Base-by-base conservation (phyloP, 2,888 invertebrate genomes). In the Spilosoma lubricipeda region DNA sequence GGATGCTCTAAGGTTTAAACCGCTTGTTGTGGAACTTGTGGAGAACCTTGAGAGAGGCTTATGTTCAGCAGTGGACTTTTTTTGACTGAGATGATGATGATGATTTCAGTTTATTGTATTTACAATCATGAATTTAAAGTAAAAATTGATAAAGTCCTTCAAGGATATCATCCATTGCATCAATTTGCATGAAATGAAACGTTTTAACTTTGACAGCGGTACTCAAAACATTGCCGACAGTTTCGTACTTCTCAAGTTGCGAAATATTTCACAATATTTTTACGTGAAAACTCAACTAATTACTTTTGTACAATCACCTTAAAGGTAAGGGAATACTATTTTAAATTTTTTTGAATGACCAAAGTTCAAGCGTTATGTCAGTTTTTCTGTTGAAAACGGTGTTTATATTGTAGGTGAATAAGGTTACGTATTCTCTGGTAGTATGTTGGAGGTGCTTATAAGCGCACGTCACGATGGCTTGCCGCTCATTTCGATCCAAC, bases 391-490 rank as follows among this genome's bases (percentile, higher is more conserved):
- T 70, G 74, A 80, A 74, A 79, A 76, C 77, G 69, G 83, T 88
- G 87, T 88, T 86, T 83, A 86, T 73, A 73, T 84, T 85, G 74
- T 85, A 87, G 88, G 87, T 90, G 90, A 89, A 77, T 86, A 88
- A 86, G 88, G 86, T 83, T 83, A 80, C 80, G 75, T 85, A 83
- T 76, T 82, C 83, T 82, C 87, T 79, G 86, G 91, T 88, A 89
- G 92, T 93, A 94, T 93, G 92, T 88, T 93, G 83, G 90, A 92
- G 79, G 87, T 88, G 89, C 87, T 90, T 95, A 95, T 92, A 95
- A 94, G 86, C 85, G 88, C 86, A 82, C 85, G 89, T 83, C 83
- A 88, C 85, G 89, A 88, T 85, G 89, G 87, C 85, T 87, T 87
- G 85, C 88, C 88, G 87, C 87, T 93, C 93, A 95, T 90, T 95